phyloP scores from a whole-genome alignment of 2,113 vertebrate genomes.

The Salminus brasiliensis region DNA sequence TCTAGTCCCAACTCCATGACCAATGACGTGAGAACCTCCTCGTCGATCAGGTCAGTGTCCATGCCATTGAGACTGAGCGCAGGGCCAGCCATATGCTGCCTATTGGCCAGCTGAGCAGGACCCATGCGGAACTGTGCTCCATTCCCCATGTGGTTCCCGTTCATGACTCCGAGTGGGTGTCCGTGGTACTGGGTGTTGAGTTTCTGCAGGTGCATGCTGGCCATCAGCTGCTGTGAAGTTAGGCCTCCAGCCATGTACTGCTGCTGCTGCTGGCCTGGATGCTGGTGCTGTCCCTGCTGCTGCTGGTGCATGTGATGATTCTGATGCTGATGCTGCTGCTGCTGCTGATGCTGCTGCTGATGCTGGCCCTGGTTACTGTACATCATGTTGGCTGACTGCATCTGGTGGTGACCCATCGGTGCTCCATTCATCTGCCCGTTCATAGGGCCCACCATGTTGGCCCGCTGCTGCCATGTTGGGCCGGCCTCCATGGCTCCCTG shows the following conservation, averaged over 20 bases:
- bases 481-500: constrained; percentile 83
- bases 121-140: constrained; percentile 79
- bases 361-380: constrained; percentile 72
- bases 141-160: constrained; percentile 76
- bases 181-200: constrained; percentile 90
- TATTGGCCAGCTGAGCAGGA: constrained; percentile 77
- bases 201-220: constrained; percentile 94
- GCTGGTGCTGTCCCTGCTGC: constrained; percentile 60
- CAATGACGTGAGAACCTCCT: constrained; percentile 94
- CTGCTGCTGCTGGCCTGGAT: constrained; percentile 69
- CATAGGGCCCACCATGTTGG: constrained; percentile 81
- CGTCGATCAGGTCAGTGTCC: constrained; percentile 95
- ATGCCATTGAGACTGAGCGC: constrained; percentile 85
- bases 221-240: constrained; percentile 87
- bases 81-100: constrained; percentile 83
- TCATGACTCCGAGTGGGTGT: constrained; percentile 81
- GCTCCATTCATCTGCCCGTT: constrained; percentile 77
- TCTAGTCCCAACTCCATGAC: constrained; percentile 95
- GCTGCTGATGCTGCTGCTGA: constrained; percentile 54
- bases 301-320: constrained; percentile 69
- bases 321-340: constrained; percentile 67
- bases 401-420: constrained; percentile 80
- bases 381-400: constrained; percentile 80
- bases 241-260: constrained; percentile 86
- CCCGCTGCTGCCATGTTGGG: constrained; percentile 78